Evolutionary conservation across 2,113 vertebrate genomes (phyloP), one percentile per base, ranked within the genome.

Genomic region (Eulacestoma nigropectus): DNA sequence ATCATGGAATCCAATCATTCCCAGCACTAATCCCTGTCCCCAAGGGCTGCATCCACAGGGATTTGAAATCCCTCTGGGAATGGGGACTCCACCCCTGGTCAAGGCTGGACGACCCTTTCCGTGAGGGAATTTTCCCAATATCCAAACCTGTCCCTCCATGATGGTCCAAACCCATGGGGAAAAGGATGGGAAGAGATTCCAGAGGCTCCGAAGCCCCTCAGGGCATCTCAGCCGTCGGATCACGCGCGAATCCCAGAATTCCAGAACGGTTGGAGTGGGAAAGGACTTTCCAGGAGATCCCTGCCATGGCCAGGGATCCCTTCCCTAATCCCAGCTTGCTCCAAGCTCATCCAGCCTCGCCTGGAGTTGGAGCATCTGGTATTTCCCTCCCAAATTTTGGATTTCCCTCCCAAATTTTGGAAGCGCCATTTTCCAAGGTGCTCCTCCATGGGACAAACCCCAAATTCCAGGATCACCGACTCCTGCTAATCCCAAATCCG

Each of bases 401-500:
- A 53, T 53, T 32, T 32, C 29, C 52, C 52, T 55, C 52, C 18
- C 30, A 20, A 20, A 55, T 55, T 55, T 32, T 8, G n/a, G 56
- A 25, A 41, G 46, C 0, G 4, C 39, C 39, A 14, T 41, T 32
- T 20, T 15, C 39, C 62, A 32, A 16, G 41, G 41, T 42, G 39
- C 62, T 65, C 21, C 41, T 25, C 62, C 10, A 3, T 4, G 8
- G 35, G 25, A 37, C 30, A 50, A 55, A 39, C 2, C 23, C 52
- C 27, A 3, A 8, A 7, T 49, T 1, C n/a, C 7, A 6, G 59
- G 20, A 42, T 55, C 29, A 0, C 9, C 23, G 8, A 6, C 13
- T 47, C 37, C 26, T 0, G 23, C 37, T 21, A 2, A 62, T 0
- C 4, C n/a, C 3, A 19, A 9, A 12, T 4, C 19, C 0, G 0